These are phyloP conservation scores for Himalopsyche tibetana DNA, from an alignment of 2,888 invertebrate genomes.

Conservation along the genomic window DNA sequence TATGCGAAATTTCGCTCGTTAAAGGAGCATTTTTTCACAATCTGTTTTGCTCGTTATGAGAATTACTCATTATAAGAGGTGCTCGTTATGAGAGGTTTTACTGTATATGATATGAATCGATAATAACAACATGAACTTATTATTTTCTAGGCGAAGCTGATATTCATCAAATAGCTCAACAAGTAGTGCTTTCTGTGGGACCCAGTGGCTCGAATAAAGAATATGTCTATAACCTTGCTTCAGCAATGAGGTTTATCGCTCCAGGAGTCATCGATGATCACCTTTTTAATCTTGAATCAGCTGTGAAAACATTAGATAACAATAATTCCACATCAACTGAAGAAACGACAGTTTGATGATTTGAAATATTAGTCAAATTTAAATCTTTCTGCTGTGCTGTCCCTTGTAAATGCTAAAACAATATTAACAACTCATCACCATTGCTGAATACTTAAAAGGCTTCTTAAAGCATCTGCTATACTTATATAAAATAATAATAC, in stretches of 20 bases:
- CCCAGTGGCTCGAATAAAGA: slow-evolving; percentile 95
- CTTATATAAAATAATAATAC: no score
- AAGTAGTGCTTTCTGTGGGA: slow-evolving; percentile 85
- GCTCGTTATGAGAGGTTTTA: no score
- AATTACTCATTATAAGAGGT: no score
- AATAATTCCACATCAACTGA: slow-evolving; percentile 19
- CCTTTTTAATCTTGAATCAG: slow-evolving; percentile 83
- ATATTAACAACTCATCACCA: no score
- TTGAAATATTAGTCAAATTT: neutral
- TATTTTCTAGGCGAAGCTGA: slow-evolving; percentile 81
- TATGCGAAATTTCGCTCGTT: no score
- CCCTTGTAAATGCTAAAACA: neutral
- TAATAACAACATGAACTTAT: no score
- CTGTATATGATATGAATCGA: no score
- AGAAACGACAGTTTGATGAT: slow-evolving; percentile 28
- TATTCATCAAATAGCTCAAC: slow-evolving; percentile 85
- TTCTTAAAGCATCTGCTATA: no score
- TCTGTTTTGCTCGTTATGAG: no score
- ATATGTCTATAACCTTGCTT: slow-evolving; percentile 90
- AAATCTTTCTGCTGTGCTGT: neutral
- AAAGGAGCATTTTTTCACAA: no score
- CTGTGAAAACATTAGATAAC: slow-evolving; percentile 72
- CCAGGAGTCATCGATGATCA: slow-evolving; percentile 87
- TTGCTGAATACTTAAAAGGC: no score
- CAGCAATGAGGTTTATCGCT: slow-evolving; percentile 85